A percentile compares a stretch with the other conserved stretches of the same genome.
Evolutionary conservation across 2,797 vertebrate genomes (phyloP).

Genomic region (Borostomias antarcticus): DNA sequence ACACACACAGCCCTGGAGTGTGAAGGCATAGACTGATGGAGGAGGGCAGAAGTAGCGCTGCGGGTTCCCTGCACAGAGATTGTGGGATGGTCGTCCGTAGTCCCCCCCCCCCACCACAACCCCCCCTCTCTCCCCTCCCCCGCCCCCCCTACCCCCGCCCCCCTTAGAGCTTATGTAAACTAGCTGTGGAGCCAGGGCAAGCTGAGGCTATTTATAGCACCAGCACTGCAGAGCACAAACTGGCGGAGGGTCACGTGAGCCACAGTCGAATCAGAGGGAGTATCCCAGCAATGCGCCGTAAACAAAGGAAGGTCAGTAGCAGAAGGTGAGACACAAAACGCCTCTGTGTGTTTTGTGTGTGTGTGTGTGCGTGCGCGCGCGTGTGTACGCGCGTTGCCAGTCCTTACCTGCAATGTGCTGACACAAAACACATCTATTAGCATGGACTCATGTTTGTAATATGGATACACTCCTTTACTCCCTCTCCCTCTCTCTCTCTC

Average conservation of each 20-base stretch:
- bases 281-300: conserved; percentile 91
- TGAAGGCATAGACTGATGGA: conserved; percentile 65
- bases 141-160: conserved; percentile 48
- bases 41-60: conserved; percentile 67
- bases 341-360: conserved; percentile 54
- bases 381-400: conserved; percentile 18
- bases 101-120: conserved; percentile 29
- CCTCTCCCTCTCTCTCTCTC: conserved; percentile 37
- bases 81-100: conserved; percentile 72
- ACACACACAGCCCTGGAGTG: conserved; percentile 55
- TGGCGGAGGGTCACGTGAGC: conserved; percentile 85
- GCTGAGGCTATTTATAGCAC: conserved; percentile 89
- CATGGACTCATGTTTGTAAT: conserved; percentile 21
- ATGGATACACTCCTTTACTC: conserved; percentile 48
- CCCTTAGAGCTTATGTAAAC: conserved; percentile 90
- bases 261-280: conserved; percentile 89
- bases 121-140: conserved; percentile 57
- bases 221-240: conserved; percentile 91
- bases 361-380: conserved; percentile 1
- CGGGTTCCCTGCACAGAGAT: conserved; percentile 68
- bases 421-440: conserved; percentile 46
- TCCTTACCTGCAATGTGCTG: conserved; percentile 41
- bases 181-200: conserved; percentile 89
- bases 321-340: conserved; percentile 80
- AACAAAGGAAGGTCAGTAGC: conserved; percentile 89